Evolutionary conservation across 2,113 vertebrate genomes (phyloP).

Genomic region (Butorides virescens): DNA sequence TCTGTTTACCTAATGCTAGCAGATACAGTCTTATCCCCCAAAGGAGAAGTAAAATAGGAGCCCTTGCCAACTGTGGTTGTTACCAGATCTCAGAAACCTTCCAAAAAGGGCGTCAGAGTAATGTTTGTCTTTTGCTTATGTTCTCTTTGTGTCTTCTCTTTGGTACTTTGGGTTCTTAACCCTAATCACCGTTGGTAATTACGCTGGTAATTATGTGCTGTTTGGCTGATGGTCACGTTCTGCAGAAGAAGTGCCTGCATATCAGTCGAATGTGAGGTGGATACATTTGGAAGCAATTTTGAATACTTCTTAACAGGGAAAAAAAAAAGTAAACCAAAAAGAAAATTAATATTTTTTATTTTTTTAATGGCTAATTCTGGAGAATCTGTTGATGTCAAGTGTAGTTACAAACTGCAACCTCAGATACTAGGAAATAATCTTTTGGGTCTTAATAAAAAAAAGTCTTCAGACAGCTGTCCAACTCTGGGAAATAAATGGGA

Average conservation of each 20-base stretch:
- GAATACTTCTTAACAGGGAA: neutral
- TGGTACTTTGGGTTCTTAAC: neutral
- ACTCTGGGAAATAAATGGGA: constrained; percentile 65
- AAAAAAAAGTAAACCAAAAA: neutral
- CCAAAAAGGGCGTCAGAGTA: neutral
- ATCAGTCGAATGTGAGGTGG: neutral
- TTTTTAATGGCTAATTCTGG: neutral
- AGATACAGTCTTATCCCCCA: neutral
- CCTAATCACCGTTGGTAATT: neutral
- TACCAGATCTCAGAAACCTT: neutral
- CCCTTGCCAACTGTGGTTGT: neutral
- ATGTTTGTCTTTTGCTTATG: neutral
- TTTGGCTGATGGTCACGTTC: neutral
- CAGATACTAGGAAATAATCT: constrained; percentile 52
- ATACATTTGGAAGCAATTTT: neutral
- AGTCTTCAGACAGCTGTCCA: constrained; percentile 52
- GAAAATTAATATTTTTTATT: neutral
- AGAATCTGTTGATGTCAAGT: constrained; percentile 20
- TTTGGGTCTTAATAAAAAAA: constrained; percentile 44
- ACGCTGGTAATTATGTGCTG: neutral
- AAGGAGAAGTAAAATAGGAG: neutral
- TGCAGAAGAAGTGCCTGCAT: neutral
- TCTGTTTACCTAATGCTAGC: neutral
- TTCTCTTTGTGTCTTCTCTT: neutral
- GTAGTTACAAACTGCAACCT: neutral